phyloP scores from a whole-genome alignment of 2,113 vertebrate genomes.

The Donacobius atricapilla region DNA sequence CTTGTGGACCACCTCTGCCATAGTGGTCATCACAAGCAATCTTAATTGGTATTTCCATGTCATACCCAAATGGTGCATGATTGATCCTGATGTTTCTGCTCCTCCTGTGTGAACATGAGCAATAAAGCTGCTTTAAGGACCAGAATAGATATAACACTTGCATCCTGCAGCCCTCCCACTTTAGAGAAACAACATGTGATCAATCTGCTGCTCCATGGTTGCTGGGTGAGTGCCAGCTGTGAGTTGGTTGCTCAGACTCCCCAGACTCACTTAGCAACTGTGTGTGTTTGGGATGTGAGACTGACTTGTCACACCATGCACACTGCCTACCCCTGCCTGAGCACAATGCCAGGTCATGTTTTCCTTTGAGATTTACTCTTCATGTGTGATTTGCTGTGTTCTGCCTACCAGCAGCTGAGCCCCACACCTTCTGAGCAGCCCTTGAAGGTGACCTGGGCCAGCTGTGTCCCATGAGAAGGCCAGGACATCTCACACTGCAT shows the following conservation, averaged over 20 bases:
- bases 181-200: not conserved
- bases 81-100: not conserved
- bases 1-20: not conserved
- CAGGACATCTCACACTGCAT: rapidly evolving
- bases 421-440: not conserved
- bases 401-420: not conserved
- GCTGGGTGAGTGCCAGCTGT: not conserved
- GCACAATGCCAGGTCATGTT: not conserved
- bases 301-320: not conserved
- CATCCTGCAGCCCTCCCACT: not conserved
- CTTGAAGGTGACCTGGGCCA: not conserved
- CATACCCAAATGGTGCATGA: not conserved
- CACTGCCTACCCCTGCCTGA: not conserved
- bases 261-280: not conserved
- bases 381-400: not conserved
- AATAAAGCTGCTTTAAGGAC: not conserved
- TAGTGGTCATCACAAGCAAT: not conserved
- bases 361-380: not conserved
- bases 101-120: not conserved
- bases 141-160: not conserved
- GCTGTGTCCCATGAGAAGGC: rapidly evolving
- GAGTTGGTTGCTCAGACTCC: not conserved
- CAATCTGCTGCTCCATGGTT: not conserved
- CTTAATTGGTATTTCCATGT: not conserved
- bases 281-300: not conserved